A percentile compares a stretch with the other conserved stretches of the same genome.
phyloP scores from a whole-genome alignment of 2,113 vertebrate genomes.

The Sceloporus undulatus region DNA sequence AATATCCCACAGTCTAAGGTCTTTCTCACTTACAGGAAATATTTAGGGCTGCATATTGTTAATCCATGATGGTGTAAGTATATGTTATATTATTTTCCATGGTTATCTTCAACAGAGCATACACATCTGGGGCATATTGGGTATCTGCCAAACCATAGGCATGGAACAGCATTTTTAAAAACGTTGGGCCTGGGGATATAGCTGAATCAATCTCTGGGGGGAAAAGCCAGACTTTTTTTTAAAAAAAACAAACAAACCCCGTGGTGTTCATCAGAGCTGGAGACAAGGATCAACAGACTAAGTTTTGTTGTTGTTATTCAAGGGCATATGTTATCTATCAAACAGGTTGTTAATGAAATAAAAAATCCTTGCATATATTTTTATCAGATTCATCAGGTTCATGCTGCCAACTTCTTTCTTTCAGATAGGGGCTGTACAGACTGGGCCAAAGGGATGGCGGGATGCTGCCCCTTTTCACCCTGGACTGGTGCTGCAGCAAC shows the following conservation, averaged over 20 bases:
- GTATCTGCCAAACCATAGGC: background rate
- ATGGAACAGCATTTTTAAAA: constrained; percentile 12
- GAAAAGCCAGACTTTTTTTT: background rate
- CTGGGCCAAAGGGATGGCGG: too few relatives aligned
- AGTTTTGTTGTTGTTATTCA: background rate
- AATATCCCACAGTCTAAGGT: background rate
- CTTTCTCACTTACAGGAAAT: constrained; percentile 6
- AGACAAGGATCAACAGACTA: background rate
- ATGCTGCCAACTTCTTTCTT: too few relatives aligned
- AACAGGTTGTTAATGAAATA: constrained; percentile 14
- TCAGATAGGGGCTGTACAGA: too few relatives aligned
- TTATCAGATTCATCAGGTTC: background rate
- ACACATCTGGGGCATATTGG: background rate
- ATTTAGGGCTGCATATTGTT: background rate
- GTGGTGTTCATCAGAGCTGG: constrained; percentile 2
- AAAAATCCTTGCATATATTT: background rate
- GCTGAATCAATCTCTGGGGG: background rate
- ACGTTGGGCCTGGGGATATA: background rate
- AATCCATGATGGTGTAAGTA: background rate
- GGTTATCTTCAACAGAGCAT: background rate
- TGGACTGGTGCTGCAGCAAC: too few relatives aligned
- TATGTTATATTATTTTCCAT: background rate
- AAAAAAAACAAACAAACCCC: background rate
- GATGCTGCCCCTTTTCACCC: too few relatives aligned
- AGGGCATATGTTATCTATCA: constrained; percentile 5